Conservation (phyloP, 2,797 vertebrate genomes). For the Coreius guichenoti region DNA sequence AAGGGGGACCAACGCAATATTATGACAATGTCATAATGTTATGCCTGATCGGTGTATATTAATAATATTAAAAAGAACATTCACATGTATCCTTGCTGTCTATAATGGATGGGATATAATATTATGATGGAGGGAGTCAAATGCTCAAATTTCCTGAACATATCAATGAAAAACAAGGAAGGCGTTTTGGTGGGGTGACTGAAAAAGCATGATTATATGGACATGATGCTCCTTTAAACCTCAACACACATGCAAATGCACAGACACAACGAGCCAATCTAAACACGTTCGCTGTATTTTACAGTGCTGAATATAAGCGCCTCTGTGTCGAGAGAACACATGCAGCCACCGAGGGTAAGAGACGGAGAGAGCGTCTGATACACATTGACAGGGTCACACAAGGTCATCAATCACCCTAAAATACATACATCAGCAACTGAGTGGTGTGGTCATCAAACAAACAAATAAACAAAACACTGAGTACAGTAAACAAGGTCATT, state of each 20-base stretch:
- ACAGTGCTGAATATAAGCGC: not conserved
- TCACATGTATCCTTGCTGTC: not conserved
- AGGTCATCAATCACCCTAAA: constrained; percentile 45
- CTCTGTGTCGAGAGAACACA: not conserved
- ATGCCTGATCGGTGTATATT: not conserved
- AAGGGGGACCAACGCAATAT: too few relatives aligned
- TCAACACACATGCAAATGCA: not conserved
- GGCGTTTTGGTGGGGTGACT: not conserved
- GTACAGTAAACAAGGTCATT: constrained; percentile 57
- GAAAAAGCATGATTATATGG: not conserved
- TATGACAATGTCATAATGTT: too few relatives aligned
- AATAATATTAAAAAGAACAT: not conserved
- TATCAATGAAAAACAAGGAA: not conserved
- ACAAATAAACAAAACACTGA: constrained; percentile 53
- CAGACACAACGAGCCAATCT: not conserved
- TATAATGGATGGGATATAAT: not conserved
- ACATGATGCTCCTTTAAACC: not conserved
- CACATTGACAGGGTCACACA: constrained; percentile 52
- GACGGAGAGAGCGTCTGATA: constrained; percentile 13
- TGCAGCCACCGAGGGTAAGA: not conserved
- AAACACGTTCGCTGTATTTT: not conserved
- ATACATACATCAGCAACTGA: constrained; percentile 51
- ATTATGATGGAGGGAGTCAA: not conserved
- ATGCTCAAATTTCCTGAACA: not conserved
- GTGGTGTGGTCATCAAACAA: constrained; percentile 52